These are phyloP conservation scores for Caenorhabditis afra DNA, from an alignment of 2,888 invertebrate genomes.

Conservation along the genomic window DNA sequence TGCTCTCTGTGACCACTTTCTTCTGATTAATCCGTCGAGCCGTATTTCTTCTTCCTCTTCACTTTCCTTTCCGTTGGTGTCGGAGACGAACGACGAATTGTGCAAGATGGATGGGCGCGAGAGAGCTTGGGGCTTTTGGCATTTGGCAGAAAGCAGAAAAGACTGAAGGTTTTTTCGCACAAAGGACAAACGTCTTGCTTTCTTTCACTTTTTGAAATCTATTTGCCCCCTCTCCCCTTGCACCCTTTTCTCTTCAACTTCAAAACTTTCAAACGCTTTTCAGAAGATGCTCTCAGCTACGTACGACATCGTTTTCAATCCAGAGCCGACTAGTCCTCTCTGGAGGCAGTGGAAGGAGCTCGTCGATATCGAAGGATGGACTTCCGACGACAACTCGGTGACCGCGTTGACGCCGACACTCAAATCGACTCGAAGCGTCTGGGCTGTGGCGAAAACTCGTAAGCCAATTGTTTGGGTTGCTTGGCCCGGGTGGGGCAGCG, in stretches of 20 bases:
- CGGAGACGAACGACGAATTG: background rate
- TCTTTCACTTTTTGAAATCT: conserved; percentile 9
- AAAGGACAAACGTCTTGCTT: conserved; percentile 23
- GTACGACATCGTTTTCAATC: conserved; percentile 51
- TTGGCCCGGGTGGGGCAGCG: too few species aligned
- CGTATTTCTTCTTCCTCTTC: conserved; percentile 29
- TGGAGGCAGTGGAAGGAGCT: conserved; percentile 62
- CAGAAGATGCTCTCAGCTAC: conserved; percentile 9
- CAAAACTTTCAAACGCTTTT: background rate
- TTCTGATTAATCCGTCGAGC: conserved; percentile 36
- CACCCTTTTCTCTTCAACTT: too few species aligned
- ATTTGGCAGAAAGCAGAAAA: conserved; percentile 11
- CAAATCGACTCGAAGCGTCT: conserved; percentile 57
- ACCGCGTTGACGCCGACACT: conserved; percentile 60
- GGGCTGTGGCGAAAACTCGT: conserved; percentile 59
- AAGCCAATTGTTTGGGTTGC: too few species aligned
- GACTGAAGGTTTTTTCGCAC: conserved; percentile 9
- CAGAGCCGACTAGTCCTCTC: conserved; percentile 36
- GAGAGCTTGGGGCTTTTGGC: background rate
- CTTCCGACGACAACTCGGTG: conserved; percentile 65
- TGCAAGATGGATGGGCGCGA: background rate
- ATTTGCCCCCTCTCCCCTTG: background rate
- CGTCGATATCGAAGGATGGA: conserved; percentile 64
- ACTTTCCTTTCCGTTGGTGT: background rate
- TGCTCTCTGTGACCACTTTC: conserved; percentile 17